phyloP scores from a whole-genome alignment of 2,113 vertebrate genomes.

The Australoheros scitulus region DNA sequence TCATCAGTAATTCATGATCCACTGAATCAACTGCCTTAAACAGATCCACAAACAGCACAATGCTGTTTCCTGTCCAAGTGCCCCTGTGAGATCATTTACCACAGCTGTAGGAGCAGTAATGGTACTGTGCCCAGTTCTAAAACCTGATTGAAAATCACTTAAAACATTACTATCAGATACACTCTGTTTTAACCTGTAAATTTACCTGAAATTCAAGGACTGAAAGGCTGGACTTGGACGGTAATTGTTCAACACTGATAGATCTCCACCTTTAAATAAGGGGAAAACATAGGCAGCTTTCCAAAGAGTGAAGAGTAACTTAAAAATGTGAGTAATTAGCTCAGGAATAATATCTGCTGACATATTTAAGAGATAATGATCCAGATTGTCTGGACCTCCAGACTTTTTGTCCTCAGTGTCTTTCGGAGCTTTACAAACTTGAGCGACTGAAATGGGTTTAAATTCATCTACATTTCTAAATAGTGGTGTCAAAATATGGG shows the following conservation, averaged over 20 bases:
- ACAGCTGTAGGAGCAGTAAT: background rate
- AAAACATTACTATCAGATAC: background rate
- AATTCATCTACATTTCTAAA: too few species aligned
- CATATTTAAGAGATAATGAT: background rate
- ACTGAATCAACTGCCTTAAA: background rate
- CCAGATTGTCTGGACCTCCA: too few species aligned
- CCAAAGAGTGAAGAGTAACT: background rate
- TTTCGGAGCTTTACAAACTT: too few species aligned
- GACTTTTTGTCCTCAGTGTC: too few species aligned
- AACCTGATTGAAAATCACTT: background rate
- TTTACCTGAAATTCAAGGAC: background rate
- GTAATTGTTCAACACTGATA: too few species aligned
- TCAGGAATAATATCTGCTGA: background rate
- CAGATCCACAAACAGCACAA: background rate
- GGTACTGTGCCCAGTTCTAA: background rate
- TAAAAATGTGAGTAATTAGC: background rate
- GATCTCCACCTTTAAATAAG: too few species aligned
- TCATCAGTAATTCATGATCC: background rate
- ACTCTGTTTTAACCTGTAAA: background rate
- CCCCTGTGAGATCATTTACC: background rate
- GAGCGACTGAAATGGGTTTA: too few species aligned
- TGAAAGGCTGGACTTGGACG: too few species aligned
- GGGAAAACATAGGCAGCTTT: too few species aligned
- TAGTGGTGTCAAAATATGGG: too few species aligned
- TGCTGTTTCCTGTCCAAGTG: background rate